A percentile compares a stretch with the other conserved stretches of the same genome.
Evolutionary conservation across 2,113 vertebrate genomes (phyloP).

Genomic region (Clarias batrachus): DNA sequence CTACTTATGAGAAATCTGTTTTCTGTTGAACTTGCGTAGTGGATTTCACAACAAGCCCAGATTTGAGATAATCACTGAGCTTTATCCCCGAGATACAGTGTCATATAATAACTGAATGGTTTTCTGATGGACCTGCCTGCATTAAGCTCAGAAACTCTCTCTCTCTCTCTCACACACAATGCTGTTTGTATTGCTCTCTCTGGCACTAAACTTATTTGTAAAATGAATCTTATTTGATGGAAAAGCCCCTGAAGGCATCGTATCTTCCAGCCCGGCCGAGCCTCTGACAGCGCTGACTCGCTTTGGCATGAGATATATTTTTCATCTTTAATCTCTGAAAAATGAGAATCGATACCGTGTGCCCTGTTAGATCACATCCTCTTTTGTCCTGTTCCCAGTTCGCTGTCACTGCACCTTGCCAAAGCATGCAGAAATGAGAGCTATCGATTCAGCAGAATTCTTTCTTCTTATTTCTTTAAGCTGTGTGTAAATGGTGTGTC

Average conservation of each 20-base stretch:
- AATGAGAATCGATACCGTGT: slow-evolving; percentile 30
- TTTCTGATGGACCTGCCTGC: background rate
- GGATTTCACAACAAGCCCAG: background rate
- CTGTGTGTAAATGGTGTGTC: background rate
- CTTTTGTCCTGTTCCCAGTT: background rate
- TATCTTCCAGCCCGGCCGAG: background rate
- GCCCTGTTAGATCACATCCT: slow-evolving; percentile 19
- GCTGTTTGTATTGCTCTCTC: background rate
- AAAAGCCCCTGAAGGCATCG: background rate
- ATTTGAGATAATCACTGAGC: background rate
- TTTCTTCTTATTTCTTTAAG: slow-evolving; percentile 12
- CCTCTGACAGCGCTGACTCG: background rate
- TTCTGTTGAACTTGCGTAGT: background rate
- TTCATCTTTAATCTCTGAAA: slow-evolving; percentile 34
- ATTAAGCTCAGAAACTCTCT: background rate
- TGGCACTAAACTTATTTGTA: slow-evolving; percentile 21
- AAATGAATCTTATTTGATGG: slow-evolving; percentile 25
- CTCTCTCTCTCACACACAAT: no score
- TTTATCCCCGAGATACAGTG: background rate
- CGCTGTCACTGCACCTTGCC: background rate
- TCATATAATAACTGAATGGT: background rate
- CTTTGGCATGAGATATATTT: slow-evolving; percentile 1
- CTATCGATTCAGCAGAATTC: slow-evolving; percentile 13
- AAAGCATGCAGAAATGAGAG: slow-evolving; percentile 6
- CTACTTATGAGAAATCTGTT: background rate